A percentile compares a stretch with the other conserved stretches of the same genome.
Conservation (phyloP, 92 coral and sea anemone species). For the Muricea muricata region DNA sequence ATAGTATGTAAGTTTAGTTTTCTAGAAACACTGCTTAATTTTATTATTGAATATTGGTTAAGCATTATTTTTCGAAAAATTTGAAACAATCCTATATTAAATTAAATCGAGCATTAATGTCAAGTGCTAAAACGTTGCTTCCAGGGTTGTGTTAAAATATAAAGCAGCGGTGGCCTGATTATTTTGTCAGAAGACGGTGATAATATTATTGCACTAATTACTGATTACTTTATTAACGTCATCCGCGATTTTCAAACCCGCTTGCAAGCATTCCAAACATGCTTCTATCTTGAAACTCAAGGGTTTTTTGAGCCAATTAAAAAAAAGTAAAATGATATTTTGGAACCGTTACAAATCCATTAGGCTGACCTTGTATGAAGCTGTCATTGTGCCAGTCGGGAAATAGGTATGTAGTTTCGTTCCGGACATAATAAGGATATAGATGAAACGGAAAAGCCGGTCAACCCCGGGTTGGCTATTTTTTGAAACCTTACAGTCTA, state of each 20-base stretch:
- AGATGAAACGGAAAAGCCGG: too few species aligned
- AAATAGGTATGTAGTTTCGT: not conserved
- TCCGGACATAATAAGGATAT: not conserved
- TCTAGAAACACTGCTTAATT: too few species aligned
- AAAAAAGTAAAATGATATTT: too few species aligned
- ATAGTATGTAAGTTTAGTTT: too few species aligned
- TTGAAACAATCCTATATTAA: too few species aligned
- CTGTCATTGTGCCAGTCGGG: too few species aligned
- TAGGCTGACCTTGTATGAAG: not conserved
- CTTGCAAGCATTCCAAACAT: not conserved
- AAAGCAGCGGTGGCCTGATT: not conserved
- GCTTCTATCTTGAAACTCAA: not conserved
- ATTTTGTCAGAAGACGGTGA: not conserved
- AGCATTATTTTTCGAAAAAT: too few species aligned
- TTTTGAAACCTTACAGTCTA: too few species aligned
- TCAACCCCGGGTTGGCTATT: too few species aligned
- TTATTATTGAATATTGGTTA: too few species aligned
- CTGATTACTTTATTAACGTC: not conserved
- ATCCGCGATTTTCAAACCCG: not conserved
- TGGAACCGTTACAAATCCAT: too few species aligned
- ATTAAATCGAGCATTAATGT: too few species aligned
- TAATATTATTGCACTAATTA: not conserved
- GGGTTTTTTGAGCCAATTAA: not conserved
- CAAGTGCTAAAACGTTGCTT: not conserved
- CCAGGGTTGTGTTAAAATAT: not conserved